These are phyloP conservation scores for Cataglyphis livida DNA, from an alignment of 2,888 invertebrate genomes.

Conservation along the genomic window DNA sequence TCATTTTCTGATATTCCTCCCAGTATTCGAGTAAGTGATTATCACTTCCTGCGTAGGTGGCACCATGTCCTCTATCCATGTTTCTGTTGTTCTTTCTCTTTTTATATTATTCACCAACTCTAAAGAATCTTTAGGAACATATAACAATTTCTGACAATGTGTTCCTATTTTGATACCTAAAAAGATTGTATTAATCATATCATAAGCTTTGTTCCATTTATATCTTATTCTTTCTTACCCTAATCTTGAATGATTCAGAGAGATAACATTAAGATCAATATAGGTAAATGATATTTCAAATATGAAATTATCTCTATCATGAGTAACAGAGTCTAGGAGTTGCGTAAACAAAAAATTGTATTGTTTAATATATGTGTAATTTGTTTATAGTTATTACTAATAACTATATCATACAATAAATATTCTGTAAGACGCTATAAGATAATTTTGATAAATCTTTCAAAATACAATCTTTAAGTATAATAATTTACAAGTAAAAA, in stretches of 20 bases:
- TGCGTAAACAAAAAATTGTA: neutral
- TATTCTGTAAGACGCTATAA: neutral
- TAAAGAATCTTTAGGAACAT: neutral
- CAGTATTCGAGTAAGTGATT: slow-evolving; percentile 89
- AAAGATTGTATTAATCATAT: slow-evolving; percentile 46
- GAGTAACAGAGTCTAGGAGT: neutral
- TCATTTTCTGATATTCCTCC: slow-evolving; percentile 89
- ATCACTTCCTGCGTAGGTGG: slow-evolving; percentile 81
- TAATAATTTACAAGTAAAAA: neutral
- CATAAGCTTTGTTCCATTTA: slow-evolving; percentile 25
- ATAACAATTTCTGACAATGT: neutral
- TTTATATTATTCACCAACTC: neutral
- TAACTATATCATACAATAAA: neutral
- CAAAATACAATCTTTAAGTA: neutral
- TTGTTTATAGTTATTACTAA: too few species aligned
- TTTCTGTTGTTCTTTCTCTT: slow-evolving; percentile 49
- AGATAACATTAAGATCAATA: slow-evolving; percentile 33
- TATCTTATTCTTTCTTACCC: slow-evolving; percentile 7
- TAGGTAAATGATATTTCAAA: slow-evolving; percentile 1
- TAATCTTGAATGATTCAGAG: slow-evolving; percentile 33
- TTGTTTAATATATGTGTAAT: neutral
- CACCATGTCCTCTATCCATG: slow-evolving; percentile 81
- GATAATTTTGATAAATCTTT: neutral
- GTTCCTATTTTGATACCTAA: slow-evolving; percentile 40
- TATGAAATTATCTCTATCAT: slow-evolving; percentile 24